Evolutionary conservation across 2,888 invertebrate species (phyloP), one percentile per base, ranked within the genome.

Genomic region (Dasysyrphus tricinctus): DNA sequence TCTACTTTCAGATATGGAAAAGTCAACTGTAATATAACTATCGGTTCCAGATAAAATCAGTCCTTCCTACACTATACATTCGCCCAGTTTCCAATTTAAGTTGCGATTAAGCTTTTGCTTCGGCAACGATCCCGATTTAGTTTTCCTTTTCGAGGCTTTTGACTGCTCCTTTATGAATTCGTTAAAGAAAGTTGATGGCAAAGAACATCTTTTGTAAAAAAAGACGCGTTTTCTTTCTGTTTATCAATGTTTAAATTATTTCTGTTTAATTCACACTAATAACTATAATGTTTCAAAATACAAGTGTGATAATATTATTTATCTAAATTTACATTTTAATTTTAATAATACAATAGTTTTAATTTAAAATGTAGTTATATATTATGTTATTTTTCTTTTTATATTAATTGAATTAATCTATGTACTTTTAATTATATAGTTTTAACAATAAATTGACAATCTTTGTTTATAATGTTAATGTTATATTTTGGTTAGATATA

Each of bases 391-490:
- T 24, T 24, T 24, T 24, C 24, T 32, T 44, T 42, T 24, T 42
- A 39, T 56, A 19, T 56, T 42, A 39, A 39, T 57, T 32, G 12
- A 32, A 11, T 44, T 47, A 47, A 16, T 47, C 47, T 47, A 29
- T 73, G 44, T 77, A 72, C 65, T 56, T 78, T 32, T 51, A 34
- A 47, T 32, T 56, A 49, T 82, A 82, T 74, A 70, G 49, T 74
- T 77, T 83, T 63, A 83, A 78, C 83, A 78, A 63, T 82, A 78
- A 82, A 82, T 82, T 82, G 82, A 82, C 78, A 81, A 59, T 72
- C 70, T 49, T 39, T 59, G 6, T 73, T 49, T 44, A 47, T 65
- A 39, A 32, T 56, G 1, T 67, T 49, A 2, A 54, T 69, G 4
- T 75, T 70, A 39, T 19, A 29, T 47, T 44, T 56, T 54, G 49